A percentile compares a stretch with the other conserved stretches of the same genome.
These are phyloP conservation scores for Rissa tridactyla DNA, from an alignment of 2,113 vertebrate genomes.

Conservation along the genomic window DNA sequence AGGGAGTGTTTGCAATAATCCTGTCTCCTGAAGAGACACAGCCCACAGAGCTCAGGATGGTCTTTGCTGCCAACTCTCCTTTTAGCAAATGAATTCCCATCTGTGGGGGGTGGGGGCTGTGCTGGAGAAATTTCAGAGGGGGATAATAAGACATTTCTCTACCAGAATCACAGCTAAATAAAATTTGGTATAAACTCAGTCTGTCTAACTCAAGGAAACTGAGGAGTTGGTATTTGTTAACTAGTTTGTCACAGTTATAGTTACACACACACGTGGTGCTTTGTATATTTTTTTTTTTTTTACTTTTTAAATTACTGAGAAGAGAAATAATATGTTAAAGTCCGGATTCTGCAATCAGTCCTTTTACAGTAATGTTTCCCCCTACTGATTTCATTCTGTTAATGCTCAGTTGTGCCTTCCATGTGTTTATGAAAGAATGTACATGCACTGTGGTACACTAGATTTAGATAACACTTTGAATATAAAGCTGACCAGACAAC, in stretches of 20 bases:
- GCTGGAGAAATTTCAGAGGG: conserved; percentile 43
- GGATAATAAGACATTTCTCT: not conserved
- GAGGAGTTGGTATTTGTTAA: not conserved
- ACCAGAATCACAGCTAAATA: conserved; percentile 10
- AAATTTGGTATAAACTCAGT: not conserved
- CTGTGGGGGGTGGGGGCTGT: not conserved
- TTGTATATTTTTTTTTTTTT: not conserved
- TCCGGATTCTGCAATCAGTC: not conserved
- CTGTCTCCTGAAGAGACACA: conserved; percentile 44
- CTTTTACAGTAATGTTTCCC: not conserved
- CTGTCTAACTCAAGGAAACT: conserved; percentile 16
- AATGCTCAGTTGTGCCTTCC: not conserved
- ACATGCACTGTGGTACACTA: not conserved
- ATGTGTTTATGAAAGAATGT: not conserved
- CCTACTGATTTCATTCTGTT: not conserved
- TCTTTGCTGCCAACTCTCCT: conserved; percentile 46
- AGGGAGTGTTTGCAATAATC: conserved; percentile 50
- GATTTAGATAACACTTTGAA: not conserved
- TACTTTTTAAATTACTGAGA: not conserved
- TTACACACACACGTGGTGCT: not conserved
- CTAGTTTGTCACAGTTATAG: not conserved
- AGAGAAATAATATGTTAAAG: not conserved
- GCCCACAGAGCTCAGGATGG: not conserved
- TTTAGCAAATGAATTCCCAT: conserved; percentile 53
- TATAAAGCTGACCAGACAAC: not conserved